These are phyloP conservation scores for Pachyseris speciosa DNA, from an alignment of 64 coral and sea anemone genomes.

Conservation along the genomic window DNA sequence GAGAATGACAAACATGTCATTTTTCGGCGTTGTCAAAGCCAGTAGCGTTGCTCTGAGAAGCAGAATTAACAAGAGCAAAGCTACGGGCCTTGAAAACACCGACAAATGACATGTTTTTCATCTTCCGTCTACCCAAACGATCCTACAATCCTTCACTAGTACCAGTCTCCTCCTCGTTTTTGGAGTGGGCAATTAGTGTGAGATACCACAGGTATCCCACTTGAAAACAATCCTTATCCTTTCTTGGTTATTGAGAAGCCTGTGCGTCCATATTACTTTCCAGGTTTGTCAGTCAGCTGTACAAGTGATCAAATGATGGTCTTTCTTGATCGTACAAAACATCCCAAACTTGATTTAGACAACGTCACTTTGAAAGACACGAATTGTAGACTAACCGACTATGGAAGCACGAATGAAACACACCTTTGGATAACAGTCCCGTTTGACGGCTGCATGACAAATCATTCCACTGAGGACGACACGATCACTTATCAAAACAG, in stretches of 20 bases:
- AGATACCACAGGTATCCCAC: too few relatives aligned
- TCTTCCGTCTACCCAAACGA: too few relatives aligned
- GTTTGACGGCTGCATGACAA: constrained; percentile 68
- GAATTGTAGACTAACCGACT: constrained; percentile 17
- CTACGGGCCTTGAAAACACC: too few relatives aligned
- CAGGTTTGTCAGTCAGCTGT: constrained; percentile 59
- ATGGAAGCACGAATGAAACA: not conserved
- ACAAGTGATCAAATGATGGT: constrained; percentile 61
- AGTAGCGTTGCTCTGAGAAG: too few relatives aligned
- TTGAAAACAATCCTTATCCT: not conserved
- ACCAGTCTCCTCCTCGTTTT: too few relatives aligned
- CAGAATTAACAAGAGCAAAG: too few relatives aligned
- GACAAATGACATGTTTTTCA: too few relatives aligned
- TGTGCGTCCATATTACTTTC: not conserved
- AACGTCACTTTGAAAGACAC: constrained; percentile 46
- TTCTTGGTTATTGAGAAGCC: not conserved
- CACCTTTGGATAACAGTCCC: constrained; percentile 27
- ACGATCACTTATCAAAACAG: constrained; percentile 72
- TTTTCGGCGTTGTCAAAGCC: too few relatives aligned
- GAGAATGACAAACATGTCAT: too few relatives aligned
- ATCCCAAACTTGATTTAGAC: constrained; percentile 15
- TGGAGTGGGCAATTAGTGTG: too few relatives aligned
- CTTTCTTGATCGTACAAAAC: not conserved
- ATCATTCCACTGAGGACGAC: constrained; percentile 18
- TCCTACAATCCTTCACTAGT: too few relatives aligned